Percentiles rank a stretch among this genome's conserved stretches.
Conservation (phyloP, 2,113 vertebrate genomes). For the Amblyopsis rosae region DNA sequence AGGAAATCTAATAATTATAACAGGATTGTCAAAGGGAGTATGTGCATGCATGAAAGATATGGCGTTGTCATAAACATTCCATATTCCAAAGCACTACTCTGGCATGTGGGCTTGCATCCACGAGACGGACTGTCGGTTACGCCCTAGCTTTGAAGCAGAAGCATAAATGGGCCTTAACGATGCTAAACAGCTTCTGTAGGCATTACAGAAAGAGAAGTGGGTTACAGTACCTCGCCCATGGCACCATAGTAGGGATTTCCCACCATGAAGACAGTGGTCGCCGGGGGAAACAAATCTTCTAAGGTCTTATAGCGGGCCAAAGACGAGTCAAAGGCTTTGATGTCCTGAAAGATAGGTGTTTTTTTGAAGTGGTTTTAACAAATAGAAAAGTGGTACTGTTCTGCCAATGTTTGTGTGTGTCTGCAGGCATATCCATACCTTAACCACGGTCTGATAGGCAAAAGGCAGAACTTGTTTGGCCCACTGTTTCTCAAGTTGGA, state of each 20-base stretch:
- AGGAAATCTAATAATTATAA: too few relatives aligned
- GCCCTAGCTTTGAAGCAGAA: too few relatives aligned
- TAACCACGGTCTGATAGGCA: slow-evolving; percentile 89
- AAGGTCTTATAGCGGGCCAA: slow-evolving; percentile 85
- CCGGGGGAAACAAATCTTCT: slow-evolving; percentile 88
- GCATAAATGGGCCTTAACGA: too few relatives aligned
- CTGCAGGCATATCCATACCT: slow-evolving; percentile 71
- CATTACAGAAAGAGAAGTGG: not conserved
- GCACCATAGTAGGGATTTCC: slow-evolving; percentile 93
- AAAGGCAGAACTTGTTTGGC: slow-evolving; percentile 92
- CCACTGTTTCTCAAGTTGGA: slow-evolving; percentile 96
- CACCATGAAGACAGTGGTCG: slow-evolving; percentile 91
- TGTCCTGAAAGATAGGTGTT: slow-evolving; percentile 85
- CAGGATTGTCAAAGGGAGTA: too few relatives aligned
- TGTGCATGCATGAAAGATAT: too few relatives aligned
- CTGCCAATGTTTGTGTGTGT: not conserved
- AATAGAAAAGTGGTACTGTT: not conserved
- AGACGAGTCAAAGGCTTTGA: slow-evolving; percentile 87
- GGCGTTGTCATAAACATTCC: too few relatives aligned
- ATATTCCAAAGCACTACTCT: too few relatives aligned
- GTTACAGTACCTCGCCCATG: slow-evolving; percentile 86
- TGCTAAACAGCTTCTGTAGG: not conserved
- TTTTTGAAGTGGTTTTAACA: not conserved
- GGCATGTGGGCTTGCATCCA: too few relatives aligned
- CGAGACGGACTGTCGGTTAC: too few relatives aligned